Percentiles rank a stretch among this genome's conserved stretches.
phyloP scores from a whole-genome alignment of 2,797 vertebrate genomes.

The Falco cherrug region DNA sequence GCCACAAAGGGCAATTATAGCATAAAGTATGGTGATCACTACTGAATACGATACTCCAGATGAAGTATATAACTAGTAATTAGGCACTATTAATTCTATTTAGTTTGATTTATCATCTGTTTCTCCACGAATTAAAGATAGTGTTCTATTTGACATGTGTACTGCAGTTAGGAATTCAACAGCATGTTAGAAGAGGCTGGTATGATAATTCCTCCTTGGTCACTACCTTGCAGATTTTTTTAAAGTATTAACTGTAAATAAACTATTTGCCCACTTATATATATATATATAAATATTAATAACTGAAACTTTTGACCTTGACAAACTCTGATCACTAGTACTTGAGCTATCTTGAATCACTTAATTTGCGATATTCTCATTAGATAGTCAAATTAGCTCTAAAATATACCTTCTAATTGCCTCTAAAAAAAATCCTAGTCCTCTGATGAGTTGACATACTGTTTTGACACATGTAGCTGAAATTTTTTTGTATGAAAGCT shows the following conservation, averaged over 20 bases:
- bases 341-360: slow-evolving; percentile 62
- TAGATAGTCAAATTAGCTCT: slow-evolving; percentile 71
- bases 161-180: slow-evolving; percentile 49
- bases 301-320: slow-evolving; percentile 58
- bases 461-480: slow-evolving; percentile 47
- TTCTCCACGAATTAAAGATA: slow-evolving; percentile 61
- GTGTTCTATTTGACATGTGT: slow-evolving; percentile 53
- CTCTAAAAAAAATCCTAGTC: slow-evolving; percentile 63
- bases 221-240: slow-evolving; percentile 47
- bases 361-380: slow-evolving; percentile 65
- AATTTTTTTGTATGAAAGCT: neutral
- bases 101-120: slow-evolving; percentile 69
- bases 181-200: slow-evolving; percentile 33
- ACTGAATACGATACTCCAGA: slow-evolving; percentile 63
- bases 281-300: slow-evolving; percentile 71
- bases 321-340: slow-evolving; percentile 56
- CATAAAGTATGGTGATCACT: slow-evolving; percentile 54
- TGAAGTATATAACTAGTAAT: slow-evolving; percentile 69
- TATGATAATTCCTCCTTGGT: slow-evolving; percentile 57
- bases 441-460: slow-evolving; percentile 55
- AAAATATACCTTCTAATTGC: slow-evolving; percentile 70
- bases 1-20: slow-evolving; percentile 54
- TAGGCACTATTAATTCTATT: slow-evolving; percentile 74
- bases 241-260: slow-evolving; percentile 51
- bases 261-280: slow-evolving; percentile 56